phyloP scores from a whole-genome alignment of 2,888 invertebrate genomes.

The Pristionchus arcanus region DNA sequence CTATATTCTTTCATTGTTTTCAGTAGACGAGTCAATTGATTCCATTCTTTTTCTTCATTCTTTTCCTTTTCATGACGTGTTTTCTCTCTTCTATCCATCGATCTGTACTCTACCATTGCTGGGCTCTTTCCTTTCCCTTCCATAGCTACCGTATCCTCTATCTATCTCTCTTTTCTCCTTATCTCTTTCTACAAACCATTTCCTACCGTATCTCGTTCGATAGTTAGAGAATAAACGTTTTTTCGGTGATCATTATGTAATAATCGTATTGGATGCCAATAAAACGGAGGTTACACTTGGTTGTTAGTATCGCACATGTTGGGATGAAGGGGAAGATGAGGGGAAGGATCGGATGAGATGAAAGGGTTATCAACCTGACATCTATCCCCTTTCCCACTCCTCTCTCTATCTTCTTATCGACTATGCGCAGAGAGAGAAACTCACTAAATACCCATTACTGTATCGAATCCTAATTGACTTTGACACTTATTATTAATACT shows the following conservation, averaged over 20 bases:
- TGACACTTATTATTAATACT: slow-evolving; percentile 46
- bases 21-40: slow-evolving; percentile 14
- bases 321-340: slow-evolving; percentile 16
- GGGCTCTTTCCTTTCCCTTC: slow-evolving; percentile 29
- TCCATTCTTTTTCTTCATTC: slow-evolving; percentile 18
- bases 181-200: slow-evolving; percentile 19
- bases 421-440: slow-evolving; percentile 30
- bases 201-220: slow-evolving; percentile 40
- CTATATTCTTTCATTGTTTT: slow-evolving; percentile 43
- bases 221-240: slow-evolving; percentile 39
- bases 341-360: slow-evolving; percentile 36
- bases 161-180: not conserved
- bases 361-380: slow-evolving; percentile 48
- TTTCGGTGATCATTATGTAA: slow-evolving; percentile 43
- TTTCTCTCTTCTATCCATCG: slow-evolving; percentile 47
- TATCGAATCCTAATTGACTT: slow-evolving; percentile 49
- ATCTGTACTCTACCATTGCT: slow-evolving; percentile 41
- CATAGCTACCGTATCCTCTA: slow-evolving; percentile 33
- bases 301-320: slow-evolving; percentile 45
- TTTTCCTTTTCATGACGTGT: slow-evolving; percentile 47
- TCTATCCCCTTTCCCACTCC: slow-evolving; percentile 38
- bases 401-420: slow-evolving; percentile 3
- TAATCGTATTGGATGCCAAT: slow-evolving; percentile 40
- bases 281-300: slow-evolving; percentile 51
- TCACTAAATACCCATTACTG: slow-evolving; percentile 49